These are phyloP conservation scores for Trachelus iudaicus DNA, from an alignment of 2,888 invertebrate genomes.

Conservation along the genomic window DNA sequence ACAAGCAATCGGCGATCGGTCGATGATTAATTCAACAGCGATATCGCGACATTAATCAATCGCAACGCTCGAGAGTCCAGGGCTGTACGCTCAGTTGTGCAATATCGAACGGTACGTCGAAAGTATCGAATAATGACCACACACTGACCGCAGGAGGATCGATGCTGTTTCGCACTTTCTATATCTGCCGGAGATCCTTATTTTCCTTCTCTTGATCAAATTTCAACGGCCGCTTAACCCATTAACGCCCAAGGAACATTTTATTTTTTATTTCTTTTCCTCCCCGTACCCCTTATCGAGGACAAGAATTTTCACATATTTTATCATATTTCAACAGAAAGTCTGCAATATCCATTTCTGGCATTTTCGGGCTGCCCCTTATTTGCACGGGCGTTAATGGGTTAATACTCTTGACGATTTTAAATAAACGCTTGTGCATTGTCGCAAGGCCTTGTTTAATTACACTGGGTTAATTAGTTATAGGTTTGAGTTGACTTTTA, in stretches of 20 bases:
- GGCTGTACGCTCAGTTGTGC: not conserved
- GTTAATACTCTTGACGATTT: not conserved
- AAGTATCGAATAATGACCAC: constrained; percentile 6
- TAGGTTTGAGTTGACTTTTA: not conserved
- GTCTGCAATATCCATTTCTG: too few species aligned
- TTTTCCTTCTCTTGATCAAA: not conserved
- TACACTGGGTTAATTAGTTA: not conserved
- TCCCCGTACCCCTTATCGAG: too few species aligned
- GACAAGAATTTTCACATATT: too few species aligned
- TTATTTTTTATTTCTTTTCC: too few species aligned
- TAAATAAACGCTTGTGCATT: not conserved
- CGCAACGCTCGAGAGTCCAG: not conserved
- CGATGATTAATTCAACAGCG: not conserved
- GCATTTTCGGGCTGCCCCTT: too few species aligned
- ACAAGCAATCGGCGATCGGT: not conserved
- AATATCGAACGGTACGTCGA: constrained; percentile 1
- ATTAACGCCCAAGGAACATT: too few species aligned
- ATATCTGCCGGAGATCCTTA: not conserved
- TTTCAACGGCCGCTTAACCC: not conserved
- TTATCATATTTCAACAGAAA: too few species aligned
- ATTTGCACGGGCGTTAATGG: too few species aligned
- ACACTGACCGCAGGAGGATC: not conserved
- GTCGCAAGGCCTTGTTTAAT: not conserved
- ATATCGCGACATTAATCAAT: not conserved
- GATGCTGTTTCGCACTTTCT: not conserved